phyloP scores from a whole-genome alignment of 1,140 invertebrate genomes.

The Amphibalanus amphitrite region DNA sequence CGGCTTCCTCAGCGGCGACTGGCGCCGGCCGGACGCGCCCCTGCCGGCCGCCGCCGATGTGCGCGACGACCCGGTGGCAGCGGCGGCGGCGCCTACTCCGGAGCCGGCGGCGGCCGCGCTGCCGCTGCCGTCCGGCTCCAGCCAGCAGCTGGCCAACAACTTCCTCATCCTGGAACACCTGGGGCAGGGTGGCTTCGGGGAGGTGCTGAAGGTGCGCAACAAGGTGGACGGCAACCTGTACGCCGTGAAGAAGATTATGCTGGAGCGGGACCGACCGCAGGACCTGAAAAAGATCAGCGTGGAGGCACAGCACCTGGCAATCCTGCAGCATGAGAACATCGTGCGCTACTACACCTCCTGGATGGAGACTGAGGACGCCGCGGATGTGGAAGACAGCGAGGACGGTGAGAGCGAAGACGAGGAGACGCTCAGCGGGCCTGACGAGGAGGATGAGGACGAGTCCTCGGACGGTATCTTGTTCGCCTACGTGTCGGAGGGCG shows the following conservation, averaged over 20 bases:
- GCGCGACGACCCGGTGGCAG: constrained; percentile 9
- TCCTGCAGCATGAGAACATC: constrained; percentile 94
- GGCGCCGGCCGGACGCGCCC: constrained; percentile 10
- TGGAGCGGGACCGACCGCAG: constrained; percentile 71
- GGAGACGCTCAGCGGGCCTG: constrained; percentile 14
- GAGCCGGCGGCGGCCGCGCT: constrained; percentile 44
- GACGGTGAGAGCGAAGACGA: constrained; percentile 35
- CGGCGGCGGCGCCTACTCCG: constrained; percentile 15
- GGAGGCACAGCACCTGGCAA: constrained; percentile 85
- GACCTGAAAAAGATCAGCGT: constrained; percentile 82
- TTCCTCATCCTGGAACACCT: constrained; percentile 71
- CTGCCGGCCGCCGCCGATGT: constrained; percentile 1
- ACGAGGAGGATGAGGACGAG: constrained; percentile 14
- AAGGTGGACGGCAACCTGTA: constrained; percentile 82
- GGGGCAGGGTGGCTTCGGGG: constrained; percentile 87
- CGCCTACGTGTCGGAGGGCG: constrained; percentile 24
- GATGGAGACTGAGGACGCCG: constrained; percentile 35
- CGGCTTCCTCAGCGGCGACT: constrained; percentile 25
- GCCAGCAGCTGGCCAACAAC: constrained; percentile 60
- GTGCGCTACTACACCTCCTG: constrained; percentile 95
- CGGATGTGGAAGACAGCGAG: constrained; percentile 3
- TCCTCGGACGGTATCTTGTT: constrained; percentile 29
- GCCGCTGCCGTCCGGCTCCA: constrained; percentile 50
- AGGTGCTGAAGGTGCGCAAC: constrained; percentile 84
- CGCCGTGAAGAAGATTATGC: constrained; percentile 81